Conservation (phyloP, 1,140 invertebrate species). For the Calycopis cecrops region DNA sequence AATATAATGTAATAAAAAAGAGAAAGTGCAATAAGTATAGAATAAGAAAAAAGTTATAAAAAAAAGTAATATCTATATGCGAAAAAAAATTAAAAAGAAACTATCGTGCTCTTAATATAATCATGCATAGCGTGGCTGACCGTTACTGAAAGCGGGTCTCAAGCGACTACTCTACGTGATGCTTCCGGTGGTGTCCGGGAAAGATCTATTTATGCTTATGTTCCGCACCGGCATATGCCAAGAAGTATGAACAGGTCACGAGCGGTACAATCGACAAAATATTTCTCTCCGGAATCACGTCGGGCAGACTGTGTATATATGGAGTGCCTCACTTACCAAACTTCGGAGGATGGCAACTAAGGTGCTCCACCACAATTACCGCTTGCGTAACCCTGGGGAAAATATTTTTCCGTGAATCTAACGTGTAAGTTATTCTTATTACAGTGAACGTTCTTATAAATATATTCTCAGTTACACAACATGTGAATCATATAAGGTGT, state of each 20-base stretch:
- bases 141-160: conserved; percentile 57
- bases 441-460: conserved; percentile 63
- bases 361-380: conserved; percentile 74
- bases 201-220: conserved; percentile 73
- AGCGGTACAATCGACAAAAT: conserved; percentile 73
- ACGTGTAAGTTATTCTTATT: conserved; percentile 69
- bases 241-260: conserved; percentile 58
- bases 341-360: conserved; percentile 73
- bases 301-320: conserved; percentile 72
- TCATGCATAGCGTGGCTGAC: conserved; percentile 70
- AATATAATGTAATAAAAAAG: too few species aligned
- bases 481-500: conserved; percentile 13
- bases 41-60: conserved; percentile 50
- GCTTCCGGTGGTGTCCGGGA: conserved; percentile 69
- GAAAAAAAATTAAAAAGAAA: conserved; percentile 40
- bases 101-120: conserved; percentile 69
- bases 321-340: conserved; percentile 75
- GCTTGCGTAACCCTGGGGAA: conserved; percentile 75
- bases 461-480: conserved; percentile 8
- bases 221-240: conserved; percentile 63
- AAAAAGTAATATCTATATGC: conserved; percentile 35
- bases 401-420: conserved; percentile 75
- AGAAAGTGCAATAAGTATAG: conserved; percentile 22
- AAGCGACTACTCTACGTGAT: conserved; percentile 66
- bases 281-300: conserved; percentile 74